Evolutionary conservation across 1,140 invertebrate genomes (phyloP), one percentile per base, ranked within the genome.

Genomic region (Dendrolimus kikuchii): DNA sequence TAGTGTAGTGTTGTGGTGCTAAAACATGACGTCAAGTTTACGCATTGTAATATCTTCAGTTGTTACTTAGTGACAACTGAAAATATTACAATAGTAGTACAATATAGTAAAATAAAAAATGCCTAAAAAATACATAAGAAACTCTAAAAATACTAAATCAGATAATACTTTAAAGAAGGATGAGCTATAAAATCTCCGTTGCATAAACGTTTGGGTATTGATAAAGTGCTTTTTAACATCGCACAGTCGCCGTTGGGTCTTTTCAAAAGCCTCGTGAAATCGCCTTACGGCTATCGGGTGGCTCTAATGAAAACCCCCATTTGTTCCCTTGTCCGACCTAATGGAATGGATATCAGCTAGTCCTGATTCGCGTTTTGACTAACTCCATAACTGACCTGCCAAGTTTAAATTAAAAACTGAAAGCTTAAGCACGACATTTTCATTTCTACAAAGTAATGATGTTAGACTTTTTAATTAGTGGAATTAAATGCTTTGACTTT

Each of bases 291-390:
- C 43, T 51, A 51, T 38, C 23, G 54, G n/a, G 23, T 43, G 46
- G 43, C 8, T 60, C 47, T 56, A 56, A 60, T 60, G 59, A 60
- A 56, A 56, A 60, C 40, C 42, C 43, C 50, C 42, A 60, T 60
- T 56, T 56, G 56, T 56, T 56, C 46, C 51, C n/a, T 38, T 56
- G 59, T 60, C 39, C 59, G 46, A 46, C 37, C 43, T 60, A 60
- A 60, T 60, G 59, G 54, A 60, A 56, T 46, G 50, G 58, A 60
- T 60, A 60, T 60, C 52, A 40, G 51, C 49, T 38, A 38, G 53
- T 45, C 53, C 46, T 55, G 49, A 51, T 54, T 57, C 51, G 38
- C 52, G 55, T 51, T 53, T 57, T 54, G 51, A 61, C 49, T 52
- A 47, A 55, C 39, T 53, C 49, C 7, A 40, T 46, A 51, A 47